phyloP scores from a whole-genome alignment of 2,113 vertebrate species.

The Columba janthina region DNA sequence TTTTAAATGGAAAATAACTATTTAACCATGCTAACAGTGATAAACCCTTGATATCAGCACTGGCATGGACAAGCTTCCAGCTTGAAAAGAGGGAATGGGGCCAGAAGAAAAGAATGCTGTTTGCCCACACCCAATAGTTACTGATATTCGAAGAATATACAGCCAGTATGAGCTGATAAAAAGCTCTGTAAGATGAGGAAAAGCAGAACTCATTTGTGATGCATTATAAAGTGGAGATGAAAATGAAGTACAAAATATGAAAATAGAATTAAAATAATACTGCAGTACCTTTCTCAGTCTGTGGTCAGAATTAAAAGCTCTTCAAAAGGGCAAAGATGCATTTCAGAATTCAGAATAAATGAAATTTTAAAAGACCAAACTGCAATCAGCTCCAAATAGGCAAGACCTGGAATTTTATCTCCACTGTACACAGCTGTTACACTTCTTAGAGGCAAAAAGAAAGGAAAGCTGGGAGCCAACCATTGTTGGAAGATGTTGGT shows the following conservation, averaged over 20 bases:
- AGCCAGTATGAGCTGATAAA: slow-evolving; percentile 8
- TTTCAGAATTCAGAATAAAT: slow-evolving; percentile 51
- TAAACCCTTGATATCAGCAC: slow-evolving; percentile 3
- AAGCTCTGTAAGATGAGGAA: slow-evolving; percentile 40
- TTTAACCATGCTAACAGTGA: neutral
- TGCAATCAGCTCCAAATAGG: neutral
- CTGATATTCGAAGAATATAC: neutral
- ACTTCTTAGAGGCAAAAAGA: neutral
- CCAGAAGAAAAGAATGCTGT: neutral
- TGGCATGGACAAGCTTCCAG: slow-evolving; percentile 9
- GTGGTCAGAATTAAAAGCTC: slow-evolving; percentile 49
- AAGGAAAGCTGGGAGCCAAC: neutral
- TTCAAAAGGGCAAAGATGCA: slow-evolving; percentile 26
- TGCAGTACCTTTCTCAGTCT: slow-evolving; percentile 55
- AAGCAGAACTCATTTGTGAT: slow-evolving; percentile 32
- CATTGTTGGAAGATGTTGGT: neutral
- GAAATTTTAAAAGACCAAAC: neutral
- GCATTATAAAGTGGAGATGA: slow-evolving; percentile 32
- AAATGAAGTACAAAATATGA: slow-evolving; percentile 49
- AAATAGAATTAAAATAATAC: slow-evolving; percentile 51
- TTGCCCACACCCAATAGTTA: neutral
- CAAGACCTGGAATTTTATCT: slow-evolving; percentile 14
- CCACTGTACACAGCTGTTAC: neutral
- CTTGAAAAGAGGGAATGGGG: neutral
- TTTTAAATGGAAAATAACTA: slow-evolving; percentile 28